These are phyloP conservation scores for Parasteatoda tepidariorum DNA, from an alignment of 1,140 invertebrate species.

Conservation along the genomic window DNA sequence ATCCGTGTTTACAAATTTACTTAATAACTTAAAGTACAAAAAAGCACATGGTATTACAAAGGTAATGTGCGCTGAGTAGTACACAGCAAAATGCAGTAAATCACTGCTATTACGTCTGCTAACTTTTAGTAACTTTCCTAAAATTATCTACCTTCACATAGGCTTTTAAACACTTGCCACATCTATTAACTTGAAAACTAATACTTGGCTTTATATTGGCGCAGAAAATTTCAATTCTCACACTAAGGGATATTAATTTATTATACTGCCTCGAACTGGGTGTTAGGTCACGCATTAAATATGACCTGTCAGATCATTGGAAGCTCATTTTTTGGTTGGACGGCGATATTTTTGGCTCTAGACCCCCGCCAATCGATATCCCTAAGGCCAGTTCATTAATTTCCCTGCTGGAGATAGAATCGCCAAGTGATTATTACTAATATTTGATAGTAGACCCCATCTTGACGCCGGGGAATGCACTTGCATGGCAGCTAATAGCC, in stretches of 20 bases:
- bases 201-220: no score
- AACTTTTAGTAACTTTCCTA: no score
- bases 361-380: not conserved
- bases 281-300: slow-evolving; percentile 3
- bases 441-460: not conserved
- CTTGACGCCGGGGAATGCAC: not conserved
- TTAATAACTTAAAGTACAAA: no score
- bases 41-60: no score
- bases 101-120: no score
- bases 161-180: no score
- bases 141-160: no score
- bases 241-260: not conserved
- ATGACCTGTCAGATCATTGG: not conserved
- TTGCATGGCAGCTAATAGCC: not conserved
- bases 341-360: not conserved
- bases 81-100: no score
- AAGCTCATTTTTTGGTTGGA: not conserved
- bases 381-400: slow-evolving; percentile 8
- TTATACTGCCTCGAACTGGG: not conserved
- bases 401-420: not conserved
- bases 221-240: not conserved
- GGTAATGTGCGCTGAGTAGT: no score
- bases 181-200: no score
- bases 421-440: slow-evolving; percentile 1
- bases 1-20: no score